phyloP scores from a whole-genome alignment of 2,888 invertebrate genomes.

The Noctua fimbriata region DNA sequence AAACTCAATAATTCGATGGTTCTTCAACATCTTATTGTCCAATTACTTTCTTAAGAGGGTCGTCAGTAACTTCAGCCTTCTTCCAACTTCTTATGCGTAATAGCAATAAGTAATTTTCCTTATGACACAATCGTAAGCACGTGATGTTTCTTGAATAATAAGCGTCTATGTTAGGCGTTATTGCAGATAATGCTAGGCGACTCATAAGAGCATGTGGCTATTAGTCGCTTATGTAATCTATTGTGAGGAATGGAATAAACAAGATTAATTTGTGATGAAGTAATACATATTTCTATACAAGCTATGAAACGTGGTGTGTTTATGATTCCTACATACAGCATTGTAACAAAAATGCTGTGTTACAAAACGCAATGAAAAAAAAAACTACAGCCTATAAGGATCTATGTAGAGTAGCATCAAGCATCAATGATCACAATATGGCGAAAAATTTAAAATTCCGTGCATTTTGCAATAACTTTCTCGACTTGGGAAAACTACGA shows the following conservation, averaged over 20 bases:
- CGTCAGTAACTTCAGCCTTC: background rate
- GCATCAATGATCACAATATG: background rate
- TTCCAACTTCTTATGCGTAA: slow-evolving; percentile 21
- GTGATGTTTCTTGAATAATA: slow-evolving; percentile 44
- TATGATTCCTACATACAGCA: background rate
- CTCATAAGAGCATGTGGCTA: background rate
- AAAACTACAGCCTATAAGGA: background rate
- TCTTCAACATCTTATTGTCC: slow-evolving; percentile 29
- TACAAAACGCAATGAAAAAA: background rate
- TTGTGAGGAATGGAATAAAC: slow-evolving; percentile 2
- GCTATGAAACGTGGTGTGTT: background rate
- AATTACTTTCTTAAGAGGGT: slow-evolving; percentile 38
- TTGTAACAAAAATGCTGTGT: background rate
- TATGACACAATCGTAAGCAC: slow-evolving; percentile 33
- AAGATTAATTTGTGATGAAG: slow-evolving; percentile 11
- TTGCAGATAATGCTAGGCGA: slow-evolving; percentile 34
- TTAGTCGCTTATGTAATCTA: slow-evolving; percentile 26
- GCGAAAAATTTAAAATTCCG: background rate
- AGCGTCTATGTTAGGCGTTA: slow-evolving; percentile 26
- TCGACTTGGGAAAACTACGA: background rate
- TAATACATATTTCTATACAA: slow-evolving; percentile 1
- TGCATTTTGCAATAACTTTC: background rate
- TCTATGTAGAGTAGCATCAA: background rate
- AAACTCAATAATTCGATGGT: slow-evolving; percentile 15
- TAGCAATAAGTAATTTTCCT: slow-evolving; percentile 53